Evolutionary conservation across 2,113 vertebrate genomes (phyloP).

Genomic region (Cariama cristata): DNA sequence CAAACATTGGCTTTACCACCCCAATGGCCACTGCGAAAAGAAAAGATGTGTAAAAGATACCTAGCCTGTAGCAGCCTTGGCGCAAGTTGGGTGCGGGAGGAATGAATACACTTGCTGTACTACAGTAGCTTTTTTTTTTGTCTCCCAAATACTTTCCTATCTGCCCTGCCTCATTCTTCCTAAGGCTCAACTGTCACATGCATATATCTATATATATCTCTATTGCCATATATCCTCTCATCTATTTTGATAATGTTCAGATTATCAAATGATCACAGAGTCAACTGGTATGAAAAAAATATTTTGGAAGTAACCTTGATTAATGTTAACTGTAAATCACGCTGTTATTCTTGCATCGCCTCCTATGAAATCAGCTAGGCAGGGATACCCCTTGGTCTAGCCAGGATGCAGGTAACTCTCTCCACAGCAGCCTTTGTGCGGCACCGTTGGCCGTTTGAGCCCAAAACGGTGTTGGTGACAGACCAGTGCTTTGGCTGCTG

Average conservation of each 20-base stretch:
- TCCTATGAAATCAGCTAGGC: not conserved
- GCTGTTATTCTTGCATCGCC: not conserved
- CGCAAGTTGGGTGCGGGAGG: not conserved
- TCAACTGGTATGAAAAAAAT: not conserved
- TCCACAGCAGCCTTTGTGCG: not conserved
- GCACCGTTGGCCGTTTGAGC: too few species aligned
- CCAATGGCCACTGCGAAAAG: not conserved
- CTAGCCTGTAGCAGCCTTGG: not conserved
- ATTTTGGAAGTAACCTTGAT: not conserved
- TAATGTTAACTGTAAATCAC: not conserved
- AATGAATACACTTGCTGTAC: not conserved
- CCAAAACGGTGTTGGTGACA: not conserved
- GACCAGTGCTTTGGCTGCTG: not conserved
- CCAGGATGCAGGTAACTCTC: not conserved
- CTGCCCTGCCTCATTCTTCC: not conserved
- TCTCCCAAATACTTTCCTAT: not conserved
- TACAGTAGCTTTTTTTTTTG: not conserved
- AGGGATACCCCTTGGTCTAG: not conserved
- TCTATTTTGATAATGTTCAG: not conserved
- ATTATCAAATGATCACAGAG: not conserved
- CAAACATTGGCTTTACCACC: not conserved
- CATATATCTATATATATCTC: rapidly evolving
- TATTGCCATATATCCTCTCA: not conserved
- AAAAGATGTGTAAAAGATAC: not conserved
- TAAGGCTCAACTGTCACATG: not conserved